phyloP scores from a whole-genome alignment of 1,140 invertebrate genomes.

The Callitettix versicolor region DNA sequence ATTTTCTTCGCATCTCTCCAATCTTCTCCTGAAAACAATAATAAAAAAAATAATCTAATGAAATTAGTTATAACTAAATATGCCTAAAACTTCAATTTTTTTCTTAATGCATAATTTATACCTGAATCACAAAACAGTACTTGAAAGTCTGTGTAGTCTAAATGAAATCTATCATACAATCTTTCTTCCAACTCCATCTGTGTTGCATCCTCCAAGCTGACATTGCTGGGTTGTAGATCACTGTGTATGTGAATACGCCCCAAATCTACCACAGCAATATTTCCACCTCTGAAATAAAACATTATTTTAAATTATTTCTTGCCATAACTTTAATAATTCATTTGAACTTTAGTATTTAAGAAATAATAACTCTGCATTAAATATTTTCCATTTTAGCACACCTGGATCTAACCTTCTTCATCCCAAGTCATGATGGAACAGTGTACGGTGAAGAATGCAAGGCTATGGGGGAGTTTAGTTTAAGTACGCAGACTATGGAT shows the following conservation, averaged over 20 bases:
- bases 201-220: constrained; percentile 61
- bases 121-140: constrained; percentile 46
- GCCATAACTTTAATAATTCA: not conserved
- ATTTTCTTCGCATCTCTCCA: constrained; percentile 61
- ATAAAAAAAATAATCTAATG: constrained; percentile 29
- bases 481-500: no score
- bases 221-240: constrained; percentile 57
- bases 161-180: constrained; percentile 65
- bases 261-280: constrained; percentile 61
- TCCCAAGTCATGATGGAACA: no score
- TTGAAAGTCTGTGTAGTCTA: constrained; percentile 57
- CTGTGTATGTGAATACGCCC: constrained; percentile 59
- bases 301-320: not conserved
- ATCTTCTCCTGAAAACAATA: constrained; percentile 50
- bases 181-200: constrained; percentile 74
- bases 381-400: not conserved
- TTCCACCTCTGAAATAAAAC: constrained; percentile 44
- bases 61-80: no score
- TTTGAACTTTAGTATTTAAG: no score
- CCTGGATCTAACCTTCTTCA: no score
- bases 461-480: no score
- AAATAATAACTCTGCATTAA: not conserved
- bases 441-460: no score
- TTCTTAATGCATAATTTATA: constrained; percentile 4
- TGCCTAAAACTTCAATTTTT: no score